A percentile compares a stretch with the other conserved stretches of the same genome.
Evolutionary conservation across 2,888 invertebrate genomes (phyloP).

Genomic region (Leucophenga maculata): DNA sequence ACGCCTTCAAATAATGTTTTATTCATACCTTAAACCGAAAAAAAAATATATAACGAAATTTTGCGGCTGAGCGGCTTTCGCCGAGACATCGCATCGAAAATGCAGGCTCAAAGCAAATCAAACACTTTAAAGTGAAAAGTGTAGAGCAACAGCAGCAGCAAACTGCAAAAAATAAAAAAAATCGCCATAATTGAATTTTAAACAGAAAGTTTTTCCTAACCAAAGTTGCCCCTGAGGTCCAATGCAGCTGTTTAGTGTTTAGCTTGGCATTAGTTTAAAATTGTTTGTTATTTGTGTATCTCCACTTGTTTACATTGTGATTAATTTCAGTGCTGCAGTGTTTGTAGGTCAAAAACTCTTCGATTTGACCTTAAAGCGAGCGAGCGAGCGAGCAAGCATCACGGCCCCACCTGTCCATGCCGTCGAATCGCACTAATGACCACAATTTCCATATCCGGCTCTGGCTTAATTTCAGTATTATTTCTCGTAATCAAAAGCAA

Average conservation of each 20-base stretch:
- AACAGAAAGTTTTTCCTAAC: not conserved
- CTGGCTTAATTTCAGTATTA: constrained; percentile 39
- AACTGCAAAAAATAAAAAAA: not conserved
- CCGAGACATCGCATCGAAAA: not conserved
- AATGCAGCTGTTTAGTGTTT: not conserved
- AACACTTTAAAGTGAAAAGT: constrained; percentile 24
- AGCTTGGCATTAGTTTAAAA: not conserved
- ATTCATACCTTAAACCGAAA: constrained; percentile 45
- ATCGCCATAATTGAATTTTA: constrained; percentile 24
- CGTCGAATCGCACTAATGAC: constrained; percentile 41
- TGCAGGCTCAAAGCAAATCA: constrained; percentile 11
- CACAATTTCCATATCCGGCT: constrained; percentile 54
- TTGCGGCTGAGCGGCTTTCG: constrained; percentile 18
- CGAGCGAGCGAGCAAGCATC: too few species aligned
- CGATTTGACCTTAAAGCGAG: not conserved
- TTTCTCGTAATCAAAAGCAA: constrained; percentile 9
- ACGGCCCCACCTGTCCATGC: constrained; percentile 40
- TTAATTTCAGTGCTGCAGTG: constrained; percentile 5
- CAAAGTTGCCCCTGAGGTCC: too few species aligned
- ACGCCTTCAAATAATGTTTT: constrained; percentile 60
- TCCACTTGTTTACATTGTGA: not conserved
- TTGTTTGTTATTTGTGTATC: constrained; percentile 5
- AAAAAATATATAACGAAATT: constrained; percentile 5
- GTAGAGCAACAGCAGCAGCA: not conserved
- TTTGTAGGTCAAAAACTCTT: not conserved